A percentile compares a stretch with the other conserved stretches of the same genome.
Evolutionary conservation across 2,888 invertebrate genomes (phyloP).

Genomic region (Matsumyia berberina): DNA sequence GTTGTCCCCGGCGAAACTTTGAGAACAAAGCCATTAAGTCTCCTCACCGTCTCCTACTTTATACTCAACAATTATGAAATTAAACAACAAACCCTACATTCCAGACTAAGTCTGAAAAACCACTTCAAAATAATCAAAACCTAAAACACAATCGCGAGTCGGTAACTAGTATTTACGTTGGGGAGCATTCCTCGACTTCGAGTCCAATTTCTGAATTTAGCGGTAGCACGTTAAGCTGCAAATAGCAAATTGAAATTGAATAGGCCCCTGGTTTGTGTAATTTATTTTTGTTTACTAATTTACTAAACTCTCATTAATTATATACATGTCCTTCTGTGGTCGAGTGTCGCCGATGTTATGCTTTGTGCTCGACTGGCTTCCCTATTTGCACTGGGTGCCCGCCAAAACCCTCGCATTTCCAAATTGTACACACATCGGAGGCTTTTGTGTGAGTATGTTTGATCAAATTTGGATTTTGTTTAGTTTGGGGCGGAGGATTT

Average conservation of each 20-base stretch:
- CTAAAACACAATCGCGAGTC: neutral
- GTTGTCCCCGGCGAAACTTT: no score
- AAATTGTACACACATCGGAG: neutral
- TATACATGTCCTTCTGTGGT: constrained; percentile 53
- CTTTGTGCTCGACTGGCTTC: constrained; percentile 6
- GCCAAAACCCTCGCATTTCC: neutral
- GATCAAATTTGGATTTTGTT: constrained; percentile 29
- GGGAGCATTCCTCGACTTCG: neutral
- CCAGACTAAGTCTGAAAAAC: neutral
- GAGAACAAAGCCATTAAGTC: no score
- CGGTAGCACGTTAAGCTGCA: constrained; percentile 15
- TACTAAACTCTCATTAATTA: constrained; percentile 51
- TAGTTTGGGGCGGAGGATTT: constrained; percentile 21
- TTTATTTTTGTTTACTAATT: constrained; percentile 58
- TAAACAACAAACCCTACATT: no score
- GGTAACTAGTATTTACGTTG: constrained; percentile 1
- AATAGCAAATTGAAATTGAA: constrained; percentile 53
- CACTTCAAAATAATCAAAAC: constrained; percentile 14
- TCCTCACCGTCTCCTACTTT: no score
- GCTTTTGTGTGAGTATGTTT: constrained; percentile 23
- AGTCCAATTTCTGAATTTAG: constrained; percentile 8
- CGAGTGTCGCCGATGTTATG: constrained; percentile 35
- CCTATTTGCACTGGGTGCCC: constrained; percentile 21
- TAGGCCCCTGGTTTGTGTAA: constrained; percentile 24
- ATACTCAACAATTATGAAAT: neutral